phyloP scores from a whole-genome alignment of 2,797 vertebrate genomes.

The Amniataba percoides region DNA sequence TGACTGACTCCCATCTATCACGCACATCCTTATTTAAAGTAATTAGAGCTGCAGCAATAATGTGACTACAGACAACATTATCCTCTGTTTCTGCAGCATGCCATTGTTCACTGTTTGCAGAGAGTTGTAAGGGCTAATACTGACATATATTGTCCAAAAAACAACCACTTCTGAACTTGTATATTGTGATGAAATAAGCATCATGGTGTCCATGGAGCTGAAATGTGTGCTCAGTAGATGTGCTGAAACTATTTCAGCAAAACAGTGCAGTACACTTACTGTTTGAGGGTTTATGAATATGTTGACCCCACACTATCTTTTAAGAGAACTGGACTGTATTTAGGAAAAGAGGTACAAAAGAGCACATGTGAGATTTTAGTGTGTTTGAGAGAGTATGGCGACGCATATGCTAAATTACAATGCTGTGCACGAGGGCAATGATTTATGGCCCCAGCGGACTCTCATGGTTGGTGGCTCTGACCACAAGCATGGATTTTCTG shows the following conservation, averaged over 20 bases:
- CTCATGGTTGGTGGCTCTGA: slow-evolving; percentile 10
- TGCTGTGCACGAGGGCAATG: background rate
- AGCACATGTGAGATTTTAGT: background rate
- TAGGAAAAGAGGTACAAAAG: background rate
- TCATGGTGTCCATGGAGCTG: too few relatives aligned
- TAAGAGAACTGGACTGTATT: background rate
- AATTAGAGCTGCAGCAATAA: background rate
- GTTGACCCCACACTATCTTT: background rate
- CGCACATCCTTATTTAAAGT: background rate
- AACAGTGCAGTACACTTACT: too few relatives aligned
- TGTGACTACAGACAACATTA: background rate
- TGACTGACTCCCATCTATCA: background rate
- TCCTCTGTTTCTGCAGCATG: background rate
- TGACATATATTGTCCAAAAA: too few relatives aligned
- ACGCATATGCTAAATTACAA: background rate
- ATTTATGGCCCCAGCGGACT: slow-evolving; percentile 27
- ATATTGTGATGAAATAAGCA: background rate
- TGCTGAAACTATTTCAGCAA: too few relatives aligned
- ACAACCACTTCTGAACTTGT: background rate
- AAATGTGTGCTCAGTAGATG: too few relatives aligned
- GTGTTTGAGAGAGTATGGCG: background rate
- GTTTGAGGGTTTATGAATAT: too few relatives aligned
- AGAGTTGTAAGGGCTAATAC: too few relatives aligned
- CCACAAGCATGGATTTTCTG: slow-evolving; percentile 44
- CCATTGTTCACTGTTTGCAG: too few relatives aligned